Evolutionary conservation across 1,140 invertebrate species (phyloP).

Genomic region (Drosophila arizonae): DNA sequence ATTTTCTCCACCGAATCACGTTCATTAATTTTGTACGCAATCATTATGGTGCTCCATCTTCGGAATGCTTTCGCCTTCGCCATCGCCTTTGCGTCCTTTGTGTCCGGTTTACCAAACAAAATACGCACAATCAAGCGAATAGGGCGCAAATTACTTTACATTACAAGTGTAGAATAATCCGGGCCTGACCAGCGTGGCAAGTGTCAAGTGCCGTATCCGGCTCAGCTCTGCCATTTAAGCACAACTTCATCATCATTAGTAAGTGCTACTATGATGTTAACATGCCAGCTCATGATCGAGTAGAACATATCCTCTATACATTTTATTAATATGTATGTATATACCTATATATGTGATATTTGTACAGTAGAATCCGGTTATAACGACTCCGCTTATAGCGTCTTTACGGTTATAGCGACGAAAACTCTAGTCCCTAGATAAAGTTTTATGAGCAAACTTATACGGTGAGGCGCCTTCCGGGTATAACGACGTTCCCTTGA

Average conservation of each 20-base stretch:
- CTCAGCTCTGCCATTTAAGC: slow-evolving; percentile 70
- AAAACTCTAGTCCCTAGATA: no score
- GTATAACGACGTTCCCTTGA: no score
- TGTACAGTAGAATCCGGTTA: no score
- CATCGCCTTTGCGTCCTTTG: slow-evolving; percentile 3
- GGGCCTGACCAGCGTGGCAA: slow-evolving; percentile 61
- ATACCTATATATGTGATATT: no score
- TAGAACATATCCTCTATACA: background rate
- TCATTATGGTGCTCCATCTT: slow-evolving; percentile 53
- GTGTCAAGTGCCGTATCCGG: slow-evolving; percentile 64
- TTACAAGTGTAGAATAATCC: slow-evolving; percentile 67
- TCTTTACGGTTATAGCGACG: no score
- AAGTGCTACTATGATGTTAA: slow-evolving; percentile 59
- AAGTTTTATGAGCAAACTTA: no score
- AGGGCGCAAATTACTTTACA: slow-evolving; percentile 76
- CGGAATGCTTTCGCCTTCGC: slow-evolving; percentile 28
- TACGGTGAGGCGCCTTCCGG: no score
- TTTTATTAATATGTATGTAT: no score
- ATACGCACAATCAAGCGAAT: slow-evolving; percentile 77
- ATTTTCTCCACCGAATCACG: slow-evolving; percentile 72
- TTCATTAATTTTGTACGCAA: slow-evolving; percentile 80
- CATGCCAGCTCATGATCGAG: background rate
- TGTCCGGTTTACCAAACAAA: slow-evolving; percentile 61
- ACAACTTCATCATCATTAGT: slow-evolving; percentile 80
- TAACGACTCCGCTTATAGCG: no score